These are phyloP conservation scores for Polydrusus pterygomalis DNA, from an alignment of 2,888 invertebrate species.

Conservation along the genomic window DNA sequence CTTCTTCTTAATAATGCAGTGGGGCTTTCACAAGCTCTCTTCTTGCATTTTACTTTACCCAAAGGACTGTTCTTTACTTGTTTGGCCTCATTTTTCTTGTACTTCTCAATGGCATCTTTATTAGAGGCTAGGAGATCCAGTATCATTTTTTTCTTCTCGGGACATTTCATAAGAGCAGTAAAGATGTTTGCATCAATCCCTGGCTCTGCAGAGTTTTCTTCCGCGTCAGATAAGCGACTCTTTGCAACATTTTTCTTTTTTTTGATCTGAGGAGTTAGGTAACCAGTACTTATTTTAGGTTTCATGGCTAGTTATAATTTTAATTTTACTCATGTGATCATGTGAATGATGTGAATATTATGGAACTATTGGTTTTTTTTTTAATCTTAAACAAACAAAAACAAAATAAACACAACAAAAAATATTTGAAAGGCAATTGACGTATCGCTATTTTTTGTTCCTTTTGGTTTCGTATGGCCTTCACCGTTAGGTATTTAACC, in stretches of 20 bases:
- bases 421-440: too few species aligned
- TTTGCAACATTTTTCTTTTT: conserved; percentile 29
- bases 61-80: conserved; percentile 55
- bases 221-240: conserved; percentile 20
- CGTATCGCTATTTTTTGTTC: too few species aligned
- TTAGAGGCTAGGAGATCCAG: conserved; percentile 63
- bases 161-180: conserved; percentile 63
- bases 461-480: too few species aligned
- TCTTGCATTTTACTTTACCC: conserved; percentile 57
- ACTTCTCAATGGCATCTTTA: conserved; percentile 61
- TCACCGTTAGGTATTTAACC: too few species aligned
- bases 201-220: conserved; percentile 4
- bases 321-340: too few species aligned
- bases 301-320: conserved; percentile 39
- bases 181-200: conserved; percentile 53
- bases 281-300: conserved; percentile 58
- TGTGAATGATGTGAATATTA: too few species aligned
- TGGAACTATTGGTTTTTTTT: too few species aligned
- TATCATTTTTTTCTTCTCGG: conserved; percentile 64
- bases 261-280: conserved; percentile 56
- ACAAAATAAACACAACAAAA: too few species aligned
- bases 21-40: conserved; percentile 65
- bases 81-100: conserved; percentile 55
- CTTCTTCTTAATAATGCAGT: conserved; percentile 66
- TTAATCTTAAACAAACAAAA: too few species aligned